These are phyloP conservation scores for Saguinus imperator DNA, from an alignment of 2,113 vertebrate genomes.

Conservation along the genomic window DNA sequence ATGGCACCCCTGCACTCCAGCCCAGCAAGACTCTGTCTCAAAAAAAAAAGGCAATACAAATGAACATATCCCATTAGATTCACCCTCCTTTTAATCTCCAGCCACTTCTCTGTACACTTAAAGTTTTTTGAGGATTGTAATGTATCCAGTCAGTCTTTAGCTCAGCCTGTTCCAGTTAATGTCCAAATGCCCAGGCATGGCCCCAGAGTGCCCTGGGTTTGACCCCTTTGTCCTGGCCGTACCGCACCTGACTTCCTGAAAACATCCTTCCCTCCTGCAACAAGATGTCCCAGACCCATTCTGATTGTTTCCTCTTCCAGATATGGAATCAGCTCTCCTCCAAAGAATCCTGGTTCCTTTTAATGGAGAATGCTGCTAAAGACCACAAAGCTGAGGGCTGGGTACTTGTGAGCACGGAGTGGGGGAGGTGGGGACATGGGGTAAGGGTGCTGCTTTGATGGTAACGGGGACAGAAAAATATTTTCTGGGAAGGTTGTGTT, in stretches of 20 bases:
- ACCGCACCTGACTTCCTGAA: neutral
- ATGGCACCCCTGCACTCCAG: no score
- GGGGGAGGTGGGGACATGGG: fast-evolving
- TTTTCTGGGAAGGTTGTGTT: neutral
- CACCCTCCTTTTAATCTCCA: neutral
- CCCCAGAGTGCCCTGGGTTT: neutral
- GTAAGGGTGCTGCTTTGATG: neutral
- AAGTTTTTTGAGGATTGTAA: neutral
- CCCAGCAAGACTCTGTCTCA: no score
- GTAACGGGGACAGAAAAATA: neutral
- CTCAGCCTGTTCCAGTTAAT: neutral
- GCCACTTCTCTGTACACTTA: neutral
- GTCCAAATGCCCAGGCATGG: no score
- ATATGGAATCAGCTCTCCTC: neutral
- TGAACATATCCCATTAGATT: neutral
- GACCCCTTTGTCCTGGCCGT: neutral
- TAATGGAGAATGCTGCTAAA: neutral
- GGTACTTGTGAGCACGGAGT: fast-evolving
- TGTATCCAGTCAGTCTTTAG: neutral
- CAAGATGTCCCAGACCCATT: neutral
- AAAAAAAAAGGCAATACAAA: neutral
- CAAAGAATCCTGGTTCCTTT: neutral
- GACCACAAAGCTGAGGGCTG: neutral
- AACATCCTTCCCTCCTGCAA: neutral
- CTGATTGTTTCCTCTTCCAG: neutral